Conservation (phyloP, 2,113 vertebrate genomes). For the Dicentrarchus labrax region DNA sequence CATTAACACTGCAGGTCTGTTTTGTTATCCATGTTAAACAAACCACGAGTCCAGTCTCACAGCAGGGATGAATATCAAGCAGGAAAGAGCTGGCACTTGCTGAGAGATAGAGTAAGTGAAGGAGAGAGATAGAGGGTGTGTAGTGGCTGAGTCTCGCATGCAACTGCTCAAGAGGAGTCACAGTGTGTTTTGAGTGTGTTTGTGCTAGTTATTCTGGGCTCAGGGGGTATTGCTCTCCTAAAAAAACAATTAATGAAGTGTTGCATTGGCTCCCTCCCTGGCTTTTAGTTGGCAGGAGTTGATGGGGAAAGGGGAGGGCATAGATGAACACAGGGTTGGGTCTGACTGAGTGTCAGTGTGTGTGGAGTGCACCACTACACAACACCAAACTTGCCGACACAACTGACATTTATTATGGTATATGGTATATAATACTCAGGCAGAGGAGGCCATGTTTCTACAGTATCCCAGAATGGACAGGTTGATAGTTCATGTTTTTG, state of each 20-base stretch:
- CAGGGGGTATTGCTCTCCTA: background rate
- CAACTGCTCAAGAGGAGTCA: conserved; percentile 20
- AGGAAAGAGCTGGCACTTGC: conserved; percentile 23
- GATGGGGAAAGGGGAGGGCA: background rate
- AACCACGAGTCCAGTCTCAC: conserved; percentile 31
- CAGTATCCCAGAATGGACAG: too few species aligned
- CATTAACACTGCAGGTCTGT: background rate
- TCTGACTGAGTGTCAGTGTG: background rate
- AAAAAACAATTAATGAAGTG: conserved; percentile 47
- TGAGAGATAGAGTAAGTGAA: conserved; percentile 5
- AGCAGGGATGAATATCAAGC: conserved; percentile 51
- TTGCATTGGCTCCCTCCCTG: conserved; percentile 16
- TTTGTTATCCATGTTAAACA: conserved; percentile 40
- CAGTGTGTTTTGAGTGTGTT: conserved; percentile 8
- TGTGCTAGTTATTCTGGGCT: conserved; percentile 19
- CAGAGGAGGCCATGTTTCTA: background rate
- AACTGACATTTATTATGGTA: background rate
- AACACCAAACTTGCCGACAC: background rate
- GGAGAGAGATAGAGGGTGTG: background rate
- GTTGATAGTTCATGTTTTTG: too few species aligned
- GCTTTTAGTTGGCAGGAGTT: conserved; percentile 35
- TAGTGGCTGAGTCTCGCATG: background rate
- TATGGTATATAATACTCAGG: background rate
- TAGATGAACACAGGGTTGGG: background rate
- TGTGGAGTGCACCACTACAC: background rate